phyloP scores from a whole-genome alignment of 2,888 invertebrate genomes.

The Syrista parreyssii region DNA sequence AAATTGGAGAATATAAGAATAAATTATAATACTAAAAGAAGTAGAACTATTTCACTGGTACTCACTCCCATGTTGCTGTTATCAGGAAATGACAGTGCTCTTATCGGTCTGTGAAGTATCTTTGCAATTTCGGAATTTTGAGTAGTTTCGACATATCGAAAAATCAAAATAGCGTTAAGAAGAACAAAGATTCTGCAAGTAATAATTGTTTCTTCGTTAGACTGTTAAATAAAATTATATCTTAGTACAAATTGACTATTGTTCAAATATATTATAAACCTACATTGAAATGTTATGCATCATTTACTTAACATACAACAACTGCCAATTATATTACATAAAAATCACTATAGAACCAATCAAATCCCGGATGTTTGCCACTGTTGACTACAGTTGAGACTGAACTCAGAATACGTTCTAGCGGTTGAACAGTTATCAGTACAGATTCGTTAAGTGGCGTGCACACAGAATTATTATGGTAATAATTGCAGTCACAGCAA shows the following conservation, averaged over 20 bases:
- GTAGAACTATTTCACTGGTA: conserved; percentile 15
- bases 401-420: background rate
- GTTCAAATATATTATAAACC: background rate
- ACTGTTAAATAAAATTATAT: background rate
- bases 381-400: background rate
- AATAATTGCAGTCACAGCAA: conserved; percentile 15
- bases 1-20: background rate
- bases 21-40: background rate
- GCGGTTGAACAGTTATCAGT: background rate
- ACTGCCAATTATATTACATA: background rate
- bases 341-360: background rate
- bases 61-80: conserved; percentile 61
- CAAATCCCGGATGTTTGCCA: background rate
- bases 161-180: background rate
- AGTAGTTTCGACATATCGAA: background rate
- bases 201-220: conserved; percentile 3
- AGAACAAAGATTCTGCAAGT: background rate
- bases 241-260: background rate
- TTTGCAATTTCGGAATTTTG: conserved; percentile 55
- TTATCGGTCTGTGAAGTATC: conserved; percentile 58
- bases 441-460: conserved; percentile 36
- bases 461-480: conserved; percentile 36
- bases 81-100: conserved; percentile 58
- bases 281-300: background rate
- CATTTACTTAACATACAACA: background rate